Percentiles rank a stretch among this genome's conserved stretches.
Conservation (phyloP, 2,888 invertebrate species). For the Gastracanthus pulcherrimus region DNA sequence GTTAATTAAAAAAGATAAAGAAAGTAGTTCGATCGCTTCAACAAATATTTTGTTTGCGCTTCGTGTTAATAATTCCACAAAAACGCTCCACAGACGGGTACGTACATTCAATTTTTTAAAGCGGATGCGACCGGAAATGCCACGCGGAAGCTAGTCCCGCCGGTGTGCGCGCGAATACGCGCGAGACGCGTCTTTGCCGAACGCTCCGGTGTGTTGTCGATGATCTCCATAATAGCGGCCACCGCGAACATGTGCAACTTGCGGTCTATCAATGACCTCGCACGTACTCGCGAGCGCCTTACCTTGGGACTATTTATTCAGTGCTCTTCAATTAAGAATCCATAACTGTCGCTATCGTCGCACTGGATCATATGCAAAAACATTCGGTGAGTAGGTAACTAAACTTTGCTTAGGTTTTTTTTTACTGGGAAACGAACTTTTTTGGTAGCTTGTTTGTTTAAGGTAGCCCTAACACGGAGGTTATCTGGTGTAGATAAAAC, state of each 20-base stretch:
- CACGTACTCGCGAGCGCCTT: slow-evolving; percentile 2
- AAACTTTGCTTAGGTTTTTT: not conserved
- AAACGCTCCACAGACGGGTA: not conserved
- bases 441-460: not conserved
- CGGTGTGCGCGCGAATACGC: not conserved
- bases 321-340: slow-evolving; percentile 30
- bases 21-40: too few species aligned
- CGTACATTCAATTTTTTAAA: not conserved
- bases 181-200: not conserved
- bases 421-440: not conserved
- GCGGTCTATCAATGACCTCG: slow-evolving; percentile 33
- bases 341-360: slow-evolving; percentile 1
- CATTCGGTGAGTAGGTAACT: not conserved
- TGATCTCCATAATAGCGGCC: not conserved
- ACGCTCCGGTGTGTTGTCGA: not conserved
- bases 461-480: not conserved
- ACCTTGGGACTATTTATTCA: slow-evolving; percentile 43
- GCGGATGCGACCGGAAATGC: slow-evolving; percentile 10
- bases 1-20: too few species aligned
- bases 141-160: slow-evolving; percentile 14
- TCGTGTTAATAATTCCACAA: too few species aligned
- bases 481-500: slow-evolving; percentile 1
- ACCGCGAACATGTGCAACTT: not conserved
- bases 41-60: not conserved
- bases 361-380: not conserved